phyloP scores from a whole-genome alignment of 2,113 vertebrate genomes.

The Uria lomvia region DNA sequence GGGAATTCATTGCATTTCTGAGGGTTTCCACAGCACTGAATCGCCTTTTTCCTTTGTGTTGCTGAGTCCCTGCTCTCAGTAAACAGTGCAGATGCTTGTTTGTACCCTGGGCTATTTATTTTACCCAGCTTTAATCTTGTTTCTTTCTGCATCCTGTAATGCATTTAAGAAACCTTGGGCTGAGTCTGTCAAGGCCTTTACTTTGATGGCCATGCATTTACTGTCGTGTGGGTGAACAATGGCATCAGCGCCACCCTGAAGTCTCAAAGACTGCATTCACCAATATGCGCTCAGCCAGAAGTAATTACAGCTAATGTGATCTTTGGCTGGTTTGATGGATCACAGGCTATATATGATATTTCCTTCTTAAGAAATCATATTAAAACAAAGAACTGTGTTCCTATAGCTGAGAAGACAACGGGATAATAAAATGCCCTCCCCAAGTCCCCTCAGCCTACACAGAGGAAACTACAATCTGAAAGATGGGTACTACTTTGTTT shows the following conservation, averaged over 20 bases:
- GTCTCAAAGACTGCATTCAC: not conserved
- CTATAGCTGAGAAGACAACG: not conserved
- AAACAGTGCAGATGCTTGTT: not conserved
- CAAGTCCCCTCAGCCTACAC: not conserved
- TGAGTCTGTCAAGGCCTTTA: not conserved
- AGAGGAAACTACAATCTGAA: not conserved
- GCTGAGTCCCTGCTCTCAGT: not conserved
- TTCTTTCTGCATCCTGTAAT: slow-evolving; percentile 14
- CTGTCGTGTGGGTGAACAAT: not conserved
- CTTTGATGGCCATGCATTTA: not conserved
- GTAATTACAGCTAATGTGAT: slow-evolving; percentile 55
- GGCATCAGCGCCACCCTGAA: not conserved
- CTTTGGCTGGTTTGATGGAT: slow-evolving; percentile 34
- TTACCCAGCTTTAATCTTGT: not conserved
- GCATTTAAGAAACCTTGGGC: slow-evolving; percentile 16
- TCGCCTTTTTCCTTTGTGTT: not conserved
- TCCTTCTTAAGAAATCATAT: slow-evolving; percentile 32
- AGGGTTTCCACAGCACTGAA: not conserved
- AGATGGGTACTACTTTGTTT: not conserved
- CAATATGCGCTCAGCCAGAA: slow-evolving; percentile 14
- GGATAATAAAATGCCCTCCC: not conserved
- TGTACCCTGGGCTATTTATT: not conserved
- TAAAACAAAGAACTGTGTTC: slow-evolving; percentile 1
- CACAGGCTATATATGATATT: not conserved
- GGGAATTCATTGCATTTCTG: not conserved